These are phyloP conservation scores for Octopus bimaculoides DNA, from an alignment of 1,140 invertebrate genomes.

Conservation along the genomic window DNA sequence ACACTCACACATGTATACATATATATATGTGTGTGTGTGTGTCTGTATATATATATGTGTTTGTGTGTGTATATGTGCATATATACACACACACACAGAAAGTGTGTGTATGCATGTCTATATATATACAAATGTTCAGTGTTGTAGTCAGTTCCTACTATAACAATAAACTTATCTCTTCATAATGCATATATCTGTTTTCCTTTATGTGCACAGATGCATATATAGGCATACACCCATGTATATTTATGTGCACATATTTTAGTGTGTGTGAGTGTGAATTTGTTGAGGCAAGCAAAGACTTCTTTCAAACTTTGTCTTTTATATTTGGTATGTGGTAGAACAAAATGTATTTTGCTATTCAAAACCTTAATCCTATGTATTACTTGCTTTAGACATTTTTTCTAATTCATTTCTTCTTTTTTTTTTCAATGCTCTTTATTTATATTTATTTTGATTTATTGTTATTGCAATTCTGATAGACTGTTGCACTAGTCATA, in stretches of 20 bases:
- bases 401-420: too few relatives aligned
- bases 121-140: neutral
- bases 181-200: neutral
- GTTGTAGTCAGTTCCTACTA: neutral
- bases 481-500: too few relatives aligned
- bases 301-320: too few relatives aligned
- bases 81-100: neutral
- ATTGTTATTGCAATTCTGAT: too few relatives aligned
- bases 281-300: neutral
- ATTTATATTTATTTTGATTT: too few relatives aligned
- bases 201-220: neutral
- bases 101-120: neutral
- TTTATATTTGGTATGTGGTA: too few relatives aligned
- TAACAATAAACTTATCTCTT: neutral
- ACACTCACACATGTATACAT: neutral
- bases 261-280: neutral
- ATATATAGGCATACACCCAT: neutral
- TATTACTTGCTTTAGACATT: too few relatives aligned
- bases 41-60: neutral
- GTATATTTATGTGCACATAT: neutral
- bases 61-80: neutral
- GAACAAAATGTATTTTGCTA: too few relatives aligned
- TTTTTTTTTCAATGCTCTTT: too few relatives aligned
- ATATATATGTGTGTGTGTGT: slow-evolving; percentile 10
- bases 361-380: too few relatives aligned